Base-by-base conservation (phyloP, 2,888 invertebrate genomes). In the Lithophane leautieri region DNA sequence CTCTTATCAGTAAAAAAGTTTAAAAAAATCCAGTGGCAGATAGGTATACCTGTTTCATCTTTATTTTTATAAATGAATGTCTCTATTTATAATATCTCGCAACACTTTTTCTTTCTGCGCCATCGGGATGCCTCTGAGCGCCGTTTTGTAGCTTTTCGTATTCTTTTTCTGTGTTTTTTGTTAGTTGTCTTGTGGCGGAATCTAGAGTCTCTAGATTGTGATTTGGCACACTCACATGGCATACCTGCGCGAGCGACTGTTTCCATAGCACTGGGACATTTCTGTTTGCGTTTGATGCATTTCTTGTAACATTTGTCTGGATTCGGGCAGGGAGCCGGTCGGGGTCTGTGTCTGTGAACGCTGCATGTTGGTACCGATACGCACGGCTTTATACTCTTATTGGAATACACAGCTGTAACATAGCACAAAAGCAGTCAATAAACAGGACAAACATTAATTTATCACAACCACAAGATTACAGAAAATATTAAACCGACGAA, bases 311-410 rank as follows among this genome's bases (percentile, higher is more conserved):
- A 96, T 78, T 92, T 89, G 75, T 95, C 94, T 56, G 95, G 95
- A n/a, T 92, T 76, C 19, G 93, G 92, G 77, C 96, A 96, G 8
- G 95, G 94, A 28, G 93, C 88, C 54, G 94, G 92, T 56, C 93
- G 91, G 4, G 94, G 96, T 81, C 95, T 91, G 81, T 94, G 95
- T 69, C 84, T 93, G 89, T 95, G 95, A 22, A 86, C 89, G 81
- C 93, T 93, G 89, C 96, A 95, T 85, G 93, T 89, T 60, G 96
- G 94, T 60, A 91, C 94, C 65, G 95, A 94, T 72, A 94, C 88
- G 85, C 96, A 96, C 63, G 95, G 94, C 89, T 94, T 95, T 77
- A 93, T 56, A 87, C 92, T 90, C 77, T 91, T 82, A 50, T 92
- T 56, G 81, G 76, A 70, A 66, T 93, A 93, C 71, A 88, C 90